Percentiles rank a stretch among this genome's conserved stretches.
Conservation (phyloP, 1,140 invertebrate species). For the Drosophila sucinea region DNA sequence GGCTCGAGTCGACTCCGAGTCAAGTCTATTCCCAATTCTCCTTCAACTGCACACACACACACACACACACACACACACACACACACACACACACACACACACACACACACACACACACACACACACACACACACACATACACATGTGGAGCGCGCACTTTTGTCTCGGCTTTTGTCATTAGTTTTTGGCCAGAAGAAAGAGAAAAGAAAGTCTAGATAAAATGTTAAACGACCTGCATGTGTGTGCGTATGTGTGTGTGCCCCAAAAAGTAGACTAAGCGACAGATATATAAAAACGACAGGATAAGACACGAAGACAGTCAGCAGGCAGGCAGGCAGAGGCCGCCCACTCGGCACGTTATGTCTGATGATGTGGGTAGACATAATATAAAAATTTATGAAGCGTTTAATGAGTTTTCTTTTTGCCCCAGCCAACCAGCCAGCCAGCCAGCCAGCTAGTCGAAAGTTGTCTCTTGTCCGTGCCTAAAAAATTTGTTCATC, state of each 20-base stretch:
- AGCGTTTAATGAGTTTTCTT: slow-evolving; percentile 82
- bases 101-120: too few relatives aligned
- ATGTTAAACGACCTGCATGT: slow-evolving; percentile 76
- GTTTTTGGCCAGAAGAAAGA: slow-evolving; percentile 57
- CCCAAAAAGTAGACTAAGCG: slow-evolving; percentile 75
- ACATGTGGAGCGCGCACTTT: too few relatives aligned
- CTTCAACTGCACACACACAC: slow-evolving; percentile 6
- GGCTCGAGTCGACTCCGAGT: slow-evolving; percentile 18
- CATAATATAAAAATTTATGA: slow-evolving; percentile 82
- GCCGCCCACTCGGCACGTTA: slow-evolving; percentile 59
- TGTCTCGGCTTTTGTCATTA: too few relatives aligned
- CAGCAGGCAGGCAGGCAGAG: slow-evolving; percentile 25
- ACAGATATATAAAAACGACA: slow-evolving; percentile 68
- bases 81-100: slow-evolving; percentile 26
- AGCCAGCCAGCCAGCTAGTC: slow-evolving; percentile 17
- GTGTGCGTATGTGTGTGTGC: slow-evolving; percentile 36
- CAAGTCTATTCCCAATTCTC: slow-evolving; percentile 42
- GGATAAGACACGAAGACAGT: slow-evolving; percentile 62
- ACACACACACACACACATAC: too few relatives aligned
- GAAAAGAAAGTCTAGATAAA: slow-evolving; percentile 67
- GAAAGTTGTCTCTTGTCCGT: slow-evolving; percentile 22
- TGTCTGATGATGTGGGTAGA: slow-evolving; percentile 80
- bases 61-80: slow-evolving; percentile 21
- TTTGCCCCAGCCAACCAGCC: slow-evolving; percentile 29
- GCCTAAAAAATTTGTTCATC: slow-evolving; percentile 75